Base-by-base conservation (phyloP, 2,888 invertebrate genomes). In the Trichopoda pennipes region DNA sequence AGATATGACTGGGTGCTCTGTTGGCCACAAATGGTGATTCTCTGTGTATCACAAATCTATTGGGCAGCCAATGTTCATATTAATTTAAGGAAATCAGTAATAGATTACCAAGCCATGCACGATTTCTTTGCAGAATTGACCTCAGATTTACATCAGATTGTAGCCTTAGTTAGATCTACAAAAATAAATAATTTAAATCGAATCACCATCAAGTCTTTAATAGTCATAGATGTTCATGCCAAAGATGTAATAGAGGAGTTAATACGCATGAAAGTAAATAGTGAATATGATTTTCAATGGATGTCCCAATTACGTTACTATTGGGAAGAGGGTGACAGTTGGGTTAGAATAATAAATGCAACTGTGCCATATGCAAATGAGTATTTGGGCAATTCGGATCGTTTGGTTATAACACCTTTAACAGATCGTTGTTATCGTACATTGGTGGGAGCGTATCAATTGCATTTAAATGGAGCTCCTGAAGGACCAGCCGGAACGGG, bases 401-500 rank as follows among this genome's bases (percentile, higher is more conserved):
- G 94, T 19, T 91, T 95, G 61, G 93, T 94, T 7, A 91, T 91
- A 19, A 94, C 93, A 0, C 93, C 93, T 0, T 87, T 93, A 60
- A 93, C 94, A 0, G 93, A 93, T 88, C 92, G 94, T 61, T 95
- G 95, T 86, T 95, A 95, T 88, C 93, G 95, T 17, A 95, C 95
- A 0, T 89, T 95, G 75, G 92, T 95, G 58, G 94, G 94, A 0
- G 95, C 95, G 0, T 95, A 94, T 89, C 94, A 94, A 81, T 90
- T 95, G 47, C 94, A 95, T 87, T 89, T 95, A 79, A 94, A 95
- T 86, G 95, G 95, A 0, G 94, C 94, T 0, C 94, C 94, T 0
- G 94, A 94, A 87, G 94, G 94, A 0, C 97, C 97, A 0, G 95
- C 96, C 0, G 96, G 97, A 0, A 97, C 97, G 0, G 97, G 97